Evolutionary conservation across 2,797 vertebrate genomes (phyloP), one percentile per base, ranked within the genome.

Genomic region (Columba guinea): DNA sequence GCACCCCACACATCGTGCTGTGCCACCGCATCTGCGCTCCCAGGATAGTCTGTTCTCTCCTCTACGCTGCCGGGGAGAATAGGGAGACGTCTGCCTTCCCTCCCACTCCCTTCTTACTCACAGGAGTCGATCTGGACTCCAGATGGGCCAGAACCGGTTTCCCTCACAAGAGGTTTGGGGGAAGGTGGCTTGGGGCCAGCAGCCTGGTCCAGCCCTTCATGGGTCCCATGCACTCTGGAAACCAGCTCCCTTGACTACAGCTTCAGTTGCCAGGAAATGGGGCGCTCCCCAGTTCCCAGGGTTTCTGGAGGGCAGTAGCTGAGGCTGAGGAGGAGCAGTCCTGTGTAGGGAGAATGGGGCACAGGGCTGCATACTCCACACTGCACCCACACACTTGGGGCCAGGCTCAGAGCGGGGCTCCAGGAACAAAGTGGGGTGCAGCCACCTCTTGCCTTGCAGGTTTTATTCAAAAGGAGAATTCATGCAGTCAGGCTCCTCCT

Each of bases 61-160:
- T 67, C 78, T 76, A 81, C 26, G 1, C 93, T 95, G 90, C 80
- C 35, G 30, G 87, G 64, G 67, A 93, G 41, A 55, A 78, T 84
- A 64, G 74, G 84, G 89, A 90, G 88, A 86, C 13, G 91, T 94
- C 94, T 96, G 96, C 93, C 95, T 97, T 89, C 58, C 95, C 96
- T 96, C 97, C 96, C 80, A 97, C 96, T 93, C 87, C 41, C 22
- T 34, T 2, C 75, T 94, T 94, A 96, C 91, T 96, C 95, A 97
- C 87, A 15, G 5, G 21, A 83, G 84, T 73, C 11, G n/a, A 90
- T 84, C 90, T 95, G 96, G 69, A 68, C 89, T 96, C 77, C 97
- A 97, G 95, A 97, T 96, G 97, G 96, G 78, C 70, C 53, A 12
- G 89, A 93, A 92, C 67, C 16, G 4, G 6, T 53, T 85, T 75